These are phyloP conservation scores for Bimastos eiseni DNA, from an alignment of 2,888 invertebrate species.

Conservation along the genomic window DNA sequence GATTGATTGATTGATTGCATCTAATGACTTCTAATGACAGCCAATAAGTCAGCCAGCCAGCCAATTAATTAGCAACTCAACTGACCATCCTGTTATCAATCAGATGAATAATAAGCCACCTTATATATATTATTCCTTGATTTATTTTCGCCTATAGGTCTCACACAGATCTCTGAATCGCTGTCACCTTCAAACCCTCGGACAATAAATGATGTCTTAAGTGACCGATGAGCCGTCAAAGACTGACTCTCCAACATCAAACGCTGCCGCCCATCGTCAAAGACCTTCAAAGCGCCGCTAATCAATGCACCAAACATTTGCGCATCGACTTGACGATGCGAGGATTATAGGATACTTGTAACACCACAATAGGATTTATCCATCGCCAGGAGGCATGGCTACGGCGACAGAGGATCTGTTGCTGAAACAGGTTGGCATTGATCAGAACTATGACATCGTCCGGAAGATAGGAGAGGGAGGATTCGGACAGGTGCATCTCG, in stretches of 20 bases:
- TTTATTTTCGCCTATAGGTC: neutral
- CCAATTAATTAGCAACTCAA: too few species aligned
- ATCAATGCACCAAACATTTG: neutral
- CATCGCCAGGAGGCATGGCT: neutral
- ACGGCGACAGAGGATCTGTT: neutral
- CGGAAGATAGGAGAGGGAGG: constrained; percentile 20
- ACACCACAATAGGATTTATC: neutral
- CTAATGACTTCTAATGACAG: too few species aligned
- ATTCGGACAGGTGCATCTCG: constrained; percentile 8
- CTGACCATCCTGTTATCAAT: too few species aligned
- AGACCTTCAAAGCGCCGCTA: neutral
- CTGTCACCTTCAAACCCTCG: neutral
- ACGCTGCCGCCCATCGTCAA: neutral
- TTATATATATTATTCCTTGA: neutral
- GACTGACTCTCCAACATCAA: neutral
- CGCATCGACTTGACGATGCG: neutral
- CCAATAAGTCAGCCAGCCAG: too few species aligned
- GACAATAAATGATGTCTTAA: neutral
- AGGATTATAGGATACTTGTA: neutral
- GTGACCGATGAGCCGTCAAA: neutral
- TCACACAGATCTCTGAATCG: neutral
- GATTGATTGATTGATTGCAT: too few species aligned
- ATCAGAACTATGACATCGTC: neutral
- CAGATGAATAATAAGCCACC: too few species aligned
- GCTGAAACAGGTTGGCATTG: neutral